phyloP scores from a whole-genome alignment of 2,888 invertebrate species.

The Mesoligia furuncula region DNA sequence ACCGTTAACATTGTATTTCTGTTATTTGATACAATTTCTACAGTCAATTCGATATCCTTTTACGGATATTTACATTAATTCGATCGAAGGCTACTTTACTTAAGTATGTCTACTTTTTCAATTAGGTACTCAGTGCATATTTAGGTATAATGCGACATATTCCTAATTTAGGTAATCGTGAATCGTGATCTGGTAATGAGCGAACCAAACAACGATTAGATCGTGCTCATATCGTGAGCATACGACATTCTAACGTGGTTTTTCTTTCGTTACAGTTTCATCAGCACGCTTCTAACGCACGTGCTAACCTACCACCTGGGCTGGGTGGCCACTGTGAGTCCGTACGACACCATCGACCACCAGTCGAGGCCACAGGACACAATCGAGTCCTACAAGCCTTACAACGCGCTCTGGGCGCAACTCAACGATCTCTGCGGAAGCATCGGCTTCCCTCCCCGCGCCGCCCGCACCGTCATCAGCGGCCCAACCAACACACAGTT shows the following conservation, averaged over 20 bases:
- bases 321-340: constrained; percentile 95
- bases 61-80: background rate
- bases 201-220: constrained; percentile 22
- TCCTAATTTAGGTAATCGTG: constrained; percentile 29
- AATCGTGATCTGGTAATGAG: constrained; percentile 44
- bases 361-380: constrained; percentile 76
- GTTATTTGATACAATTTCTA: background rate
- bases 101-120: constrained; percentile 7
- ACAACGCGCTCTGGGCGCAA: constrained; percentile 97
- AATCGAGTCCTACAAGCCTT: constrained; percentile 86
- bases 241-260: constrained; percentile 30
- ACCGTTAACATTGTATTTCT: constrained; percentile 7
- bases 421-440: constrained; percentile 96
- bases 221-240: constrained; percentile 36
- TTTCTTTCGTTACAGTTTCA: constrained; percentile 92
- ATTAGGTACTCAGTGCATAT: constrained; percentile 8
- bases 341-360: constrained; percentile 82
- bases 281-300: constrained; percentile 96
- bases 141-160: constrained; percentile 2
- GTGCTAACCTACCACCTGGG: constrained; percentile 97
- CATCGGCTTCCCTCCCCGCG: constrained; percentile 94
- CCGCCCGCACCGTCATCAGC: constrained; percentile 95
- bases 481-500: constrained; percentile 92
- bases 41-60: background rate
- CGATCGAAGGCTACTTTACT: constrained; percentile 9